Conservation (phyloP, 2,113 vertebrate genomes). For the Gymnocephalus cernua region DNA sequence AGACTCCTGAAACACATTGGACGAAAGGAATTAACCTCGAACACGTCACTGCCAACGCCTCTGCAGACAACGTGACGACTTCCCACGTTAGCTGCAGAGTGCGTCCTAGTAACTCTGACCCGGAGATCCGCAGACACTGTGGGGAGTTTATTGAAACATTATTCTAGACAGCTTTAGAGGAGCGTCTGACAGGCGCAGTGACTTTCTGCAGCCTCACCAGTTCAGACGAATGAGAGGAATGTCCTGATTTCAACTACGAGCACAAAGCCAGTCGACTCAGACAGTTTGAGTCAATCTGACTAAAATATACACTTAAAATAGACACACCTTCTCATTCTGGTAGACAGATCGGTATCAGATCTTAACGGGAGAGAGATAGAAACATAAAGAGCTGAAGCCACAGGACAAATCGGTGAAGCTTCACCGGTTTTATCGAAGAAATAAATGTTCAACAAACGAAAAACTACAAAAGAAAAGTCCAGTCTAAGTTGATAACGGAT, state of each 20-base stretch:
- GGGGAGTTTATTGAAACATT: neutral
- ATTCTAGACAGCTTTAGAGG: neutral
- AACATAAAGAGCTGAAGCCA: neutral
- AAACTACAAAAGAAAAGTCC: neutral
- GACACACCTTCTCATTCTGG: neutral
- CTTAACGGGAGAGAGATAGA: neutral
- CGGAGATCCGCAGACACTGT: neutral
- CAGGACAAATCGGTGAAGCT: neutral
- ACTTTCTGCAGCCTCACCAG: conserved; percentile 22
- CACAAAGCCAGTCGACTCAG: neutral
- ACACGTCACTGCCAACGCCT: neutral
- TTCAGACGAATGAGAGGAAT: neutral
- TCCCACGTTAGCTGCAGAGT: neutral
- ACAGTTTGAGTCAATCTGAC: neutral
- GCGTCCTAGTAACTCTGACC: conserved; percentile 1
- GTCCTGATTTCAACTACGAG: conserved; percentile 13
- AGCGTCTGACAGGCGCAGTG: neutral
- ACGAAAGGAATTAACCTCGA: neutral
- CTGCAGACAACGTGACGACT: neutral
- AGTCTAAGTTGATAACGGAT: neutral
- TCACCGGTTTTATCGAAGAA: neutral
- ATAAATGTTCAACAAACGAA: neutral
- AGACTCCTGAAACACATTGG: neutral
- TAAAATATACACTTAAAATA: neutral
- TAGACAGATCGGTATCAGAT: conserved; percentile 11